Percentiles rank a stretch among this genome's conserved stretches.
phyloP scores from a whole-genome alignment of 92 coral and sea anemone species.

The Porites lobata region DNA sequence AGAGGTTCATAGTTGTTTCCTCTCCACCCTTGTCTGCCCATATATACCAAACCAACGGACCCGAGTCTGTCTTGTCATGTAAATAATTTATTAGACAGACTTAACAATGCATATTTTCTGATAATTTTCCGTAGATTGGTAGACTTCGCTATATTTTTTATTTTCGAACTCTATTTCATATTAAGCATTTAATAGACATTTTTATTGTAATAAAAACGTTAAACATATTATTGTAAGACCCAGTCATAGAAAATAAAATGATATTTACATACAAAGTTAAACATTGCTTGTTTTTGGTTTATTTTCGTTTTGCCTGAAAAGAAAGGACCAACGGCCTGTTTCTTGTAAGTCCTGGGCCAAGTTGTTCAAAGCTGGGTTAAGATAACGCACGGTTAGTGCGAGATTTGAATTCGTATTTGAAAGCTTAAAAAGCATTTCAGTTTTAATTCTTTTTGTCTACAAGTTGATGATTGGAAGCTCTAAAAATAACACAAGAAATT shows the following conservation, averaged over 20 bases:
- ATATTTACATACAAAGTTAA: constrained; percentile 87
- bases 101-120: constrained; percentile 73
- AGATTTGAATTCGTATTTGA: too few relatives aligned
- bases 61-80: constrained; percentile 62
- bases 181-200: constrained; percentile 89
- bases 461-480: too few relatives aligned
- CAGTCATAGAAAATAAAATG: constrained; percentile 87
- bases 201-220: constrained; percentile 87
- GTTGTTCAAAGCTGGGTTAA: too few relatives aligned
- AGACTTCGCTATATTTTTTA: constrained; percentile 86
- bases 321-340: too few relatives aligned
- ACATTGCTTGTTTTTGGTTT: background rate
- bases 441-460: too few relatives aligned
- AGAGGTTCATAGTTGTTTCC: constrained; percentile 32
- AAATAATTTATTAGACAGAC: constrained; percentile 74
- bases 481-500: too few relatives aligned
- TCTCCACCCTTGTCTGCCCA: constrained; percentile 41
- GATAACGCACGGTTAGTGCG: too few relatives aligned
- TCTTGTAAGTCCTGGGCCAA: background rate
- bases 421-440: too few relatives aligned
- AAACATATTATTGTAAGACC: constrained; percentile 80
- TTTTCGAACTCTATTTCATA: constrained; percentile 81
- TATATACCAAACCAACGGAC: constrained; percentile 29
- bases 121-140: constrained; percentile 65
- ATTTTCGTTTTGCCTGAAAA: background rate